Base-by-base conservation (phyloP, 2,113 vertebrate genomes). In the Erythrolamprus reginae region DNA sequence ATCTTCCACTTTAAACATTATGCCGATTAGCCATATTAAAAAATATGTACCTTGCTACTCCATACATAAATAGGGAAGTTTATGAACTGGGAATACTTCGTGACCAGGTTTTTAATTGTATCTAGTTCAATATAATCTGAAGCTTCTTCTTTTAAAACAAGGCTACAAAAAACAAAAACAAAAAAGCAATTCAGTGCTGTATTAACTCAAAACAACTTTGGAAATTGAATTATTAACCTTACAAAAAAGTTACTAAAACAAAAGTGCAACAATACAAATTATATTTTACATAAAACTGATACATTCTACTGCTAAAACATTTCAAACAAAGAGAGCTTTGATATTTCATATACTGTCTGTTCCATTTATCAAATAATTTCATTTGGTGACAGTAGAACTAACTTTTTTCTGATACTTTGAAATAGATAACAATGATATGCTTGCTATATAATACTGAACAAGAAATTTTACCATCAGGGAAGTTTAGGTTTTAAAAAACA, bases 11-110 rank as follows among this genome's bases (percentile, higher is more conserved):
- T 77, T 77, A 21, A 42, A 77, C 17, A 21, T 77, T 21, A 77
- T 21, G 33, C 7, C 7, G 3, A 24, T 82, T 45, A 55, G 12
- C 51, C 3, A 1, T 55, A 47, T 45, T n/a, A 17, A 28, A 21
- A 5, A 0, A 15, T 6, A 84, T 83, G 95, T 93, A 99, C 99
- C 98, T 99, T 99, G 97, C 99, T 99, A 95, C 98, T 98, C 99
- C 99, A 99, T 15, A 99, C 98, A 1, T 99, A 99, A 91, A 99
- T 99, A 56, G 99, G 99, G 93, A 99, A 99, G 96, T 99, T 99
- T 93, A 99, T 99, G 95, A 99, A 99, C 95, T 99, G 99, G 0
- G 99, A 99, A 61, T 99, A 99, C 88, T 99, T 99, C 95, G 90
- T 99, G 88, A 99, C 98, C 0, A 99, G 97, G 95, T 98, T 99